These are phyloP conservation scores for Sipha flava DNA, from an alignment of 1,140 invertebrate genomes.

Conservation along the genomic window DNA sequence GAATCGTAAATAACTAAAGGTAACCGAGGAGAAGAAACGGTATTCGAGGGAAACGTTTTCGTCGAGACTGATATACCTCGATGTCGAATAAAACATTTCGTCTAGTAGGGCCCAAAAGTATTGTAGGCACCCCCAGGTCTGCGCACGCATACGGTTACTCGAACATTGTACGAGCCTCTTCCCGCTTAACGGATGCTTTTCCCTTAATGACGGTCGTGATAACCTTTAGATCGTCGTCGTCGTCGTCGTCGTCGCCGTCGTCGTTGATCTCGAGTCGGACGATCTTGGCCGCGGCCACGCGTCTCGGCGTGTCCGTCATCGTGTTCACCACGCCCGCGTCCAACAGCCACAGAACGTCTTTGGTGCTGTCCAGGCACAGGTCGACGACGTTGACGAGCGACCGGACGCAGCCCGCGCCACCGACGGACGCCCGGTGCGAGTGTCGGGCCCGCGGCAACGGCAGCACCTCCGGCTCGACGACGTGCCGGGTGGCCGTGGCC, in stretches of 20 bases:
- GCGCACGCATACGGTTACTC: too few relatives aligned
- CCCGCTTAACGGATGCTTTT: too few relatives aligned
- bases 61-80: too few relatives aligned
- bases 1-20: too few relatives aligned
- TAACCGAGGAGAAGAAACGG: too few relatives aligned
- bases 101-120: too few relatives aligned
- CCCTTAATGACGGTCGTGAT: too few relatives aligned
- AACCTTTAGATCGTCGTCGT: too few relatives aligned
- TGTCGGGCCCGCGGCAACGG: background rate
- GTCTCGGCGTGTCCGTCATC: slow-evolving; percentile 45
- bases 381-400: slow-evolving; percentile 46
- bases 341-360: slow-evolving; percentile 50
- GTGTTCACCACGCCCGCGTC: slow-evolving; percentile 53
- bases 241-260: background rate
- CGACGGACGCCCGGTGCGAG: background rate
- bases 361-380: slow-evolving; percentile 48
- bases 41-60: too few relatives aligned
- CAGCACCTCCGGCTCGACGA: background rate
- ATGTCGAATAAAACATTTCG: too few relatives aligned
- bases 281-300: slow-evolving; percentile 50
- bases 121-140: too few relatives aligned
- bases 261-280: slow-evolving; percentile 48
- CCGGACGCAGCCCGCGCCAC: background rate
- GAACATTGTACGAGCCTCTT: too few relatives aligned
- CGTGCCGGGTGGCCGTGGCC: background rate